phyloP scores from a whole-genome alignment of 2,888 invertebrate species.

The Lasioglossum pauxillum region DNA sequence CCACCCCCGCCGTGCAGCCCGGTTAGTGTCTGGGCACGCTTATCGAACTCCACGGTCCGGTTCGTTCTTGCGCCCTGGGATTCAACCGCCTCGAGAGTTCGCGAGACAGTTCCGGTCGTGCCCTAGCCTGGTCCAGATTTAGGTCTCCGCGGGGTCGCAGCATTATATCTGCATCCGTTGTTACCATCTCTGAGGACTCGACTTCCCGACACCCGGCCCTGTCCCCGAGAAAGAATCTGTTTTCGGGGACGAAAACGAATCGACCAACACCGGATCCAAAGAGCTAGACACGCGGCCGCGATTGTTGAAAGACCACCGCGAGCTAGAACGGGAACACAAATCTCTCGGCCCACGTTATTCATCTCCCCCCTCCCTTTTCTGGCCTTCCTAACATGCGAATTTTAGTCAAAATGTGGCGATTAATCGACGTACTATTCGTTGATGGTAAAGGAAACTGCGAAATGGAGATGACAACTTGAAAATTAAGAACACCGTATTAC shows the following conservation, averaged over 20 bases:
- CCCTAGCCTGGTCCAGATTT: background rate
- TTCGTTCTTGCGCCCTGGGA: conserved; percentile 1
- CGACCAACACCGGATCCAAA: background rate
- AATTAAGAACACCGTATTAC: no score
- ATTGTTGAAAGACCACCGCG: background rate
- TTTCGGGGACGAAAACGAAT: background rate
- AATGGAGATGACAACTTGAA: no score
- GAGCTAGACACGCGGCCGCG: background rate
- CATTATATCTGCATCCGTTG: background rate
- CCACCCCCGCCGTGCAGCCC: background rate
- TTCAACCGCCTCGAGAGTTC: background rate
- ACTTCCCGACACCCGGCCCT: background rate
- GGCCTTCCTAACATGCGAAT: no score
- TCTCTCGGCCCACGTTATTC: background rate
- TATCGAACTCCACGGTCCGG: conserved; percentile 19
- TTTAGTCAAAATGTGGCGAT: no score
- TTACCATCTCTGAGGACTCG: background rate
- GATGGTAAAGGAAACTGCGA: no score
- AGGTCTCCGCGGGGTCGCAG: background rate
- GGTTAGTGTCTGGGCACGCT: conserved; percentile 7
- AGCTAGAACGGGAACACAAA: background rate
- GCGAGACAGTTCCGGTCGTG: background rate
- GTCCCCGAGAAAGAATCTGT: background rate
- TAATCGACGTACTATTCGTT: no score
- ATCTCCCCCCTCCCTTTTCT: background rate